Evolutionary conservation across 2,113 vertebrate species (phyloP), one percentile per base, ranked within the genome.

Genomic region (Petroica traversi): DNA sequence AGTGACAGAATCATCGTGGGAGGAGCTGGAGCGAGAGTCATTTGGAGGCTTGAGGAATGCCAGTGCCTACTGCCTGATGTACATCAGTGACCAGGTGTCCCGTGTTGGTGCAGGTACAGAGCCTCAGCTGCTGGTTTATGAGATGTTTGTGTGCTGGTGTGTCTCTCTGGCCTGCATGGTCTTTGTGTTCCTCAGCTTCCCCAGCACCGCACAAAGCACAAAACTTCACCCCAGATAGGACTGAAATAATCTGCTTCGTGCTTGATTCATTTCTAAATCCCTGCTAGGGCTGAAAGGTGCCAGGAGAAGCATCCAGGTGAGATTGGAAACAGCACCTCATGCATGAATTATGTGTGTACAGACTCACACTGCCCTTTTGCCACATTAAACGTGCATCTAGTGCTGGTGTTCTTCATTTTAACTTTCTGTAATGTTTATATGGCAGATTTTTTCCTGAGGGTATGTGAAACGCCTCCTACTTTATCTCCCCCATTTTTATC

Each of bases 61-160:
- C 89, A 99, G 99, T 9, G 99, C 99, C 58, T 99, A 99, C 97
- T 99, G 99, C 95, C 97, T 99, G 88, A 99, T 99, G 98, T 99
- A 99, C 96, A 99, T 99, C 16, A 98, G 98, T 1, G 98, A 98
- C 74, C 95, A 97, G 76, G 89, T 99, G 8, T 97, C 98, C 5
- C 76, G 77, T 45, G 96, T 95, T 1, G 97, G 89, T 38, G 96
- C 98, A 98, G 99, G 99, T 99, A 97, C 95, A 11, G 46, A 36
- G 41, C 38, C 63, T 19, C 43, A 67, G 0, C 28, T 10, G 33
- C 67, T 45, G 43, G 5, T 16, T 34, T 1, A 3, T 9, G 13
- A 9, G 31, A 0, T 6, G 0, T 7, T 5, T 6, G 33, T 8
- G 23, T 19, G 3, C 34, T 31, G 5, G 1, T 34, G 4, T 5